These are phyloP conservation scores for Ceyx cyanopectus DNA, from an alignment of 2,113 vertebrate genomes.

Conservation along the genomic window DNA sequence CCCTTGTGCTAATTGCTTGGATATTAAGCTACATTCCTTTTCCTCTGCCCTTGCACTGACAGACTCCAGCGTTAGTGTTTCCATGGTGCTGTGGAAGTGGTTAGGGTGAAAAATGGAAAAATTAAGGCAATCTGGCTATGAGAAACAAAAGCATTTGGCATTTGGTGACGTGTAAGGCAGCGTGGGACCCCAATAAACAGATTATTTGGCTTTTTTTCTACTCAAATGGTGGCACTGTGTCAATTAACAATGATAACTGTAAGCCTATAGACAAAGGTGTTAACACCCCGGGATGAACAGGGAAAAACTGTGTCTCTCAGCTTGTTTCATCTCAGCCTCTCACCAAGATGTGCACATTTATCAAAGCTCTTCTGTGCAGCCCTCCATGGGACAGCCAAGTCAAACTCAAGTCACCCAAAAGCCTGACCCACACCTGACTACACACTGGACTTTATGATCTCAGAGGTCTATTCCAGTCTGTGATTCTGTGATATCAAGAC, in stretches of 20 bases:
- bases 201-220: neutral
- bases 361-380: neutral
- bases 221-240: rapidly evolving
- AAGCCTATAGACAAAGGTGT: neutral
- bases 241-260: neutral
- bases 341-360: rapidly evolving
- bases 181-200: neutral
- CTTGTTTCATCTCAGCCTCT: neutral
- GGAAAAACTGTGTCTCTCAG: neutral
- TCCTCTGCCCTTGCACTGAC: constrained; percentile 1
- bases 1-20: constrained; percentile 52
- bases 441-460: too few relatives aligned
- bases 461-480: too few relatives aligned
- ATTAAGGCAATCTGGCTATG: neutral
- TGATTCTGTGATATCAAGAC: too few relatives aligned
- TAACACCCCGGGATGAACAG: neutral
- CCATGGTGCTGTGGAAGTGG: neutral
- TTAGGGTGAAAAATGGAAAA: neutral
- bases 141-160: neutral
- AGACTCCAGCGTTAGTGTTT: neutral
- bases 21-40: constrained; percentile 60
- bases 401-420: neutral
- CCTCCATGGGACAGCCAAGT: neutral
- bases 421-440: too few relatives aligned
- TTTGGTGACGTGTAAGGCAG: neutral